These are phyloP conservation scores for Pseudolycoriella hygida DNA, from an alignment of 2,888 invertebrate species.

Conservation along the genomic window DNA sequence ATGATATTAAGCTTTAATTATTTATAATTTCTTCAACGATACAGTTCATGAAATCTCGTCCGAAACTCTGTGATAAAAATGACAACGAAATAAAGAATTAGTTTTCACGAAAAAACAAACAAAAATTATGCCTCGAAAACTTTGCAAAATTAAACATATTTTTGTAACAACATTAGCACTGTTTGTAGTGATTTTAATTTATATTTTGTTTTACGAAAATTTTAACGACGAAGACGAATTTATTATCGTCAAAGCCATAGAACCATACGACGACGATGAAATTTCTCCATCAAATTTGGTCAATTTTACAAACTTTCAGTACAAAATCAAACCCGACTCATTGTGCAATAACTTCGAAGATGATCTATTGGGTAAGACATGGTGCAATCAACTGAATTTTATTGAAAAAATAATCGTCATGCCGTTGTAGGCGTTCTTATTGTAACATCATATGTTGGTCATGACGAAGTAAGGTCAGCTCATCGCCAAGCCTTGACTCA, in stretches of 20 bases:
- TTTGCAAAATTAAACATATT: too few species aligned
- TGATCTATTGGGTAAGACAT: not conserved
- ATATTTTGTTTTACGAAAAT: not conserved
- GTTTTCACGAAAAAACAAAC: too few species aligned
- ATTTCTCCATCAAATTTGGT: not conserved
- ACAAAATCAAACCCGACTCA: not conserved
- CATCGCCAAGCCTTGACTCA: slow-evolving; percentile 47
- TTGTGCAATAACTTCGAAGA: not conserved
- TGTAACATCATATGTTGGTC: slow-evolving; percentile 60
- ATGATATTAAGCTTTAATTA: too few species aligned
- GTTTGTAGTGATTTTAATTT: not conserved
- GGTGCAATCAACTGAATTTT: not conserved
- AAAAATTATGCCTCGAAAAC: too few species aligned
- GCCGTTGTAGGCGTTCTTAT: slow-evolving; percentile 30
- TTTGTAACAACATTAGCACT: too few species aligned
- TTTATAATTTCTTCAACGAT: too few species aligned
- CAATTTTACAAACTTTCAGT: not conserved
- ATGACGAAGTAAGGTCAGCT: slow-evolving; percentile 48
- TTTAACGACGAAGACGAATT: not conserved
- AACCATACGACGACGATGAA: not conserved
- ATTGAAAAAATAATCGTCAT: not conserved
- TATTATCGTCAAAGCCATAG: not conserved
- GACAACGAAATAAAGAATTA: too few species aligned
- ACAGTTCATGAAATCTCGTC: too few species aligned
- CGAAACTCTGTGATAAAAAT: too few species aligned